Evolutionary conservation across 1,140 invertebrate genomes (phyloP).

Genomic region (Cheumatopsyche charites): DNA sequence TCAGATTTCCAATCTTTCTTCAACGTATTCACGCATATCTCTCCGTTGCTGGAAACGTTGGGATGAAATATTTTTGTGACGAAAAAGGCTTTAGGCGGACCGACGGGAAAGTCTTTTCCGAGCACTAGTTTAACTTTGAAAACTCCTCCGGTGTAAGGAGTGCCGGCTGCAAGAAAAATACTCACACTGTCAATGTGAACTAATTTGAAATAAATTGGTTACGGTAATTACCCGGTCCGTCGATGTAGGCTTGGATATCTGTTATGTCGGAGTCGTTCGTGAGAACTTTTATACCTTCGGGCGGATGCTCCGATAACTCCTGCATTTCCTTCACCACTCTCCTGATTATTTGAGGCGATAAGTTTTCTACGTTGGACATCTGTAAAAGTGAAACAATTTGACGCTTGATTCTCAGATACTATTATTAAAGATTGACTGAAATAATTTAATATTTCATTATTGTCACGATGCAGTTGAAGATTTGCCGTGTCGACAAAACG

Average conservation of each 20-base stretch:
- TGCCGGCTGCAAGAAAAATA: conserved; percentile 67
- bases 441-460: too few relatives aligned
- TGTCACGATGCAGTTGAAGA: not conserved
- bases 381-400: conserved; percentile 29
- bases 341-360: conserved; percentile 90
- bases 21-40: conserved; percentile 97
- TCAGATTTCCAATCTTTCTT: conserved; percentile 98
- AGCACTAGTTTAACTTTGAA: conserved; percentile 91
- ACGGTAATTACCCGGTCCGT: conserved; percentile 77
- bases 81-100: conserved; percentile 94
- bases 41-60: conserved; percentile 92
- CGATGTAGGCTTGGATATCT: conserved; percentile 89
- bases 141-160: conserved; percentile 82
- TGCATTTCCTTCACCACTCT: conserved; percentile 84
- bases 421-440: too few relatives aligned
- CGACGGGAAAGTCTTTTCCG: conserved; percentile 91
- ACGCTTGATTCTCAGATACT: too few relatives aligned
- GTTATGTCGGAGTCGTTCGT: conserved; percentile 91
- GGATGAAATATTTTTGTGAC: conserved; percentile 98
- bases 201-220: conserved; percentile 1
- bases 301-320: conserved; percentile 75
- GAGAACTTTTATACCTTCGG: conserved; percentile 87
- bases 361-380: conserved; percentile 89
- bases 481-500: not conserved
- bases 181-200: not conserved